Conservation (phyloP, 2,113 vertebrate genomes). For the Notothenia rossii region DNA sequence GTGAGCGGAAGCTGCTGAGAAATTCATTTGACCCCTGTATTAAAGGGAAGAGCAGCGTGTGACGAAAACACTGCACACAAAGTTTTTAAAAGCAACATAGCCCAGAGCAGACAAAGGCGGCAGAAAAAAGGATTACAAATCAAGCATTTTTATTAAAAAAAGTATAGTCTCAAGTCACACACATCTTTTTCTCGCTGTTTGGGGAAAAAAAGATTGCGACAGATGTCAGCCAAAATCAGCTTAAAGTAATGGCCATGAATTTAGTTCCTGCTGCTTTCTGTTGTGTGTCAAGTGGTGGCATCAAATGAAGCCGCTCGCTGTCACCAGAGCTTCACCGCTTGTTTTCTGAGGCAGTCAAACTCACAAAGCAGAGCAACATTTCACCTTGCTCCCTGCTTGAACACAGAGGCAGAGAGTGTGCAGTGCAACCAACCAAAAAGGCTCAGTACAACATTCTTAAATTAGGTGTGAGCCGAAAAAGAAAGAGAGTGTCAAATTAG, state of each 20-base stretch:
- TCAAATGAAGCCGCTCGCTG: constrained; percentile 41
- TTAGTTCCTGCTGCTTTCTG: constrained; percentile 29
- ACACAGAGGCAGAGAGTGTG: constrained; percentile 5
- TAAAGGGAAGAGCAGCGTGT: background rate
- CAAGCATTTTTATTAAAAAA: constrained; percentile 20
- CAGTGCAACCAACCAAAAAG: constrained; percentile 32
- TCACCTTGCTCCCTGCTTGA: constrained; percentile 49
- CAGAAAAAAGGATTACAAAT: constrained; percentile 17
- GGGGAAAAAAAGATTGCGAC: constrained; percentile 8
- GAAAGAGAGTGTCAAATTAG: constrained; percentile 17
- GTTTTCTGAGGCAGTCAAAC: constrained; percentile 58
- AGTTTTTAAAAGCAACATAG: constrained; percentile 6
- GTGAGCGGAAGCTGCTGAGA: background rate
- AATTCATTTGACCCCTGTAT: background rate
- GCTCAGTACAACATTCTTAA: constrained; percentile 18
- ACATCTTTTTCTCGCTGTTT: constrained; percentile 19
- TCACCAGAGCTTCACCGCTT: constrained; percentile 35
- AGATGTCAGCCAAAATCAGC: constrained; percentile 52
- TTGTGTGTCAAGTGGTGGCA: constrained; percentile 43
- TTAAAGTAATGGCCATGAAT: constrained; percentile 40
- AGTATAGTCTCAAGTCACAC: constrained; percentile 26
- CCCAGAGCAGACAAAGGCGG: constrained; percentile 20
- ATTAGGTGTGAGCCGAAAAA: constrained; percentile 39
- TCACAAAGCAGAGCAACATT: constrained; percentile 47
- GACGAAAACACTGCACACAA: constrained; percentile 8